Base-by-base conservation (phyloP, 2,113 vertebrate genomes). In the Xyliphius kryptos region DNA sequence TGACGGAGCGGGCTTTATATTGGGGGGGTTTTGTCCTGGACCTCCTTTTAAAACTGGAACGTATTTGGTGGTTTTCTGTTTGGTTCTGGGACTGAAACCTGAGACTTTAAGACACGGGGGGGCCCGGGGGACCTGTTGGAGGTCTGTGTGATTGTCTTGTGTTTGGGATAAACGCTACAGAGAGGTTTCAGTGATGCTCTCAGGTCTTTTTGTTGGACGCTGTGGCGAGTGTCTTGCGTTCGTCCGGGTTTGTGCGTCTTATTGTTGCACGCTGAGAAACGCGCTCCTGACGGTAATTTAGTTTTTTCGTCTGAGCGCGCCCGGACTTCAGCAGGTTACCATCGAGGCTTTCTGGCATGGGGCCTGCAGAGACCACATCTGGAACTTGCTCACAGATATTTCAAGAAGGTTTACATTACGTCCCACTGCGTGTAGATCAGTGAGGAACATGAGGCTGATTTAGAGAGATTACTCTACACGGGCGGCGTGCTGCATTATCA, bases 391-490 rank as follows among this genome's bases (percentile, higher is more conserved):
- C 62, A 17, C 43, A 15, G 40, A 40, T 21, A 13, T 48, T 48
- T 36, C 4, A 11, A 9, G 55, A 6, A 46, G 43, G n/a, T 46
- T n/a, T 14, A n/a, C 12, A 6, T n/a, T 12, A 12, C 3, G 22
- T 26, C 20, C 12, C 8, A 22, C 53, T 3, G 2, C 26, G 1
- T 65, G 13, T 38, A 40, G 16, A 9, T 50, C 8, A 20, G 55
- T 46, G 38, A 49, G 36, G 56, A 61, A 44, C 44, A 32, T 43
- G 8, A 20, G 3, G 1, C 38, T 12, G 46, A 38, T 22, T 51
- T n/a, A 50, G 17, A 56, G 36, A 56, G 46, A 0, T 9, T 40
- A 37, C 51, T 71, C 55, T 55, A 49, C 20, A 55, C 22, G 48
- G 12, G 13, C 14, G 43, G 46, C 49, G 22, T 26, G 22, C 22